Base-by-base conservation (phyloP, 2,888 invertebrate genomes). In the Chloroclysta siterata region DNA sequence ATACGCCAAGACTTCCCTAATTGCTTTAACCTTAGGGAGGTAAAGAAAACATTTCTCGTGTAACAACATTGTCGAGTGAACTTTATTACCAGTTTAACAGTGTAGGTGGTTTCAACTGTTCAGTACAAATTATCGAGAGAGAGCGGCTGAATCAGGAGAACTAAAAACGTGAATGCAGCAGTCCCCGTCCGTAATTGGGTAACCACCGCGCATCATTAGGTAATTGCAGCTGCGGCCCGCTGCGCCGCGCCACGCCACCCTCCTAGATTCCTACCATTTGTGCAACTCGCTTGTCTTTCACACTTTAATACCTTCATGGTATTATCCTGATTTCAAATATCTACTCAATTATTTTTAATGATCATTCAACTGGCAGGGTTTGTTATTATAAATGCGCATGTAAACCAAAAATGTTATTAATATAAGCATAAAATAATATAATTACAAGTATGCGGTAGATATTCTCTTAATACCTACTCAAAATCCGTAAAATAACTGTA, bases 171-270 rank as follows among this genome's bases (percentile, higher is more conserved):
- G 80, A 87, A 87, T 87, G 87, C 83, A 82, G 85, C 85, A 80
- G 78, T 78, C 65, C 61, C 55, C 61, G 58, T 52, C 52, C 79
- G 82, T 89, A 89, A 90, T 89, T 90, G 88, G 86, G 85, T 85
- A 86, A 87, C 87, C 85, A 75, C 84, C 79, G 82, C 84, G 88
- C 87, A 85, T 90, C 89, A 89, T 89, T 90, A 89, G 86, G 87
- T 89, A 85, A 89, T 90, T 89, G 90, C 87, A 88, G 87, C 85
- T 84, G 89, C 69, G 84, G 80, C 82, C 74, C 77, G 60, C 72
- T 70, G 68, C 72, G 68, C 72, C 68, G 54, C 60, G 51, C 46
- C 56, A 61, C 63, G 55, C 61, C 63, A 52, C 63, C 60, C 65
- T 60, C 57, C 36, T 62, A 52, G 42, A 58, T 54, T n/a, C 60